Evolutionary conservation across 2,113 vertebrate species (phyloP).

Genomic region (Boulengeromyrus knoepffleri): DNA sequence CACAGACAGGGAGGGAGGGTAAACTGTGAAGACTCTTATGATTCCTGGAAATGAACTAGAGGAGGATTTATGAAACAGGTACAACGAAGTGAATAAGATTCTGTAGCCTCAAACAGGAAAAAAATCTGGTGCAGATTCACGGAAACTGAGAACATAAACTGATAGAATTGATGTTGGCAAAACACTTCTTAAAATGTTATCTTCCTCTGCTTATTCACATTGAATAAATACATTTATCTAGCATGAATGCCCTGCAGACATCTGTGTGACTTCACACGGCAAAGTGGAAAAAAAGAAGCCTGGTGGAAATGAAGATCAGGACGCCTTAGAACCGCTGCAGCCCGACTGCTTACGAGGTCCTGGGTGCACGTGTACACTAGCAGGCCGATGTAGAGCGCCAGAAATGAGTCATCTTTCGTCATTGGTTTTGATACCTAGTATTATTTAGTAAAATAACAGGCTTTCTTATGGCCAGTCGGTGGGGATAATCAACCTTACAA

Average conservation of each 20-base stretch:
- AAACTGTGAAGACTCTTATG: constrained; percentile 59
- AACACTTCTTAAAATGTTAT: constrained; percentile 49
- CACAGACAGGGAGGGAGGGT: constrained; percentile 1
- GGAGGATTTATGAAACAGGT: constrained; percentile 63
- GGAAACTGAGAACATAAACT: constrained; percentile 51
- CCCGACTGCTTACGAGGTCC: neutral
- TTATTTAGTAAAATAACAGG: neutral
- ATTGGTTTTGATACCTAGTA: neutral
- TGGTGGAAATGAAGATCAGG: neutral
- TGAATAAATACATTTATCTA: constrained; percentile 55
- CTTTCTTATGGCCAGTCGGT: neutral
- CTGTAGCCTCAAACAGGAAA: constrained; percentile 22
- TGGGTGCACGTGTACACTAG: neutral
- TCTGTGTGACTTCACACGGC: neutral
- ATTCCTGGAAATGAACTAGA: constrained; percentile 62
- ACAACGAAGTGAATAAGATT: constrained; percentile 43
- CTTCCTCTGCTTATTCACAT: constrained; percentile 55
- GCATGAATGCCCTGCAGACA: constrained; percentile 57
- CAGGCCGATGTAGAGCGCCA: neutral
- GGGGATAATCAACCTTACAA: neutral
- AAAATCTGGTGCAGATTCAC: constrained; percentile 46
- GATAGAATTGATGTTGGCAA: constrained; percentile 53
- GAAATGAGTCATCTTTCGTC: neutral
- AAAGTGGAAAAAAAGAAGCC: neutral
- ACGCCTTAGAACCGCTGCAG: neutral